Conservation (phyloP, 2,797 vertebrate species). For the Mallotus villosus region DNA sequence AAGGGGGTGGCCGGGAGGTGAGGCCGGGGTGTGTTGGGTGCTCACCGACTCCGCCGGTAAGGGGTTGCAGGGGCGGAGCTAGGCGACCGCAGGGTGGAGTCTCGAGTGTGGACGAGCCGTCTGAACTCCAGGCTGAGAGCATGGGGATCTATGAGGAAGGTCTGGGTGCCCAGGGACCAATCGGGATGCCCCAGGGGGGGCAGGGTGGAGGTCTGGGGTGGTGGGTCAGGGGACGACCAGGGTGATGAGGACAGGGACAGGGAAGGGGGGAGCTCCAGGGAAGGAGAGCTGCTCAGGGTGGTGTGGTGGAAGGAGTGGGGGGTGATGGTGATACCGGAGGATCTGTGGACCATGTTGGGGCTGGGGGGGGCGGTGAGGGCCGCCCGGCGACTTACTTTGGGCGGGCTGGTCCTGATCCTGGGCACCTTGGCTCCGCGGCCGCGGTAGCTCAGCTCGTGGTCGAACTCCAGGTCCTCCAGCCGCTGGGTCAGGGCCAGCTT, state of each 20-base stretch:
- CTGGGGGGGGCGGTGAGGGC: conserved; percentile 73
- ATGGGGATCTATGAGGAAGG: conserved; percentile 49
- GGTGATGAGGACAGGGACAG: conserved; percentile 35
- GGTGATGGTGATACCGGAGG: conserved; percentile 31
- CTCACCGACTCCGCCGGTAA: conserved; percentile 36
- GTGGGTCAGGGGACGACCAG: conserved; percentile 26
- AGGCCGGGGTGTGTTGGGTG: conserved; percentile 20
- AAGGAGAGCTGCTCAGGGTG: conserved; percentile 36
- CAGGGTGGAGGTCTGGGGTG: conserved; percentile 34
- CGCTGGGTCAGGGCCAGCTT: conserved; percentile 96
- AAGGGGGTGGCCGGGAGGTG: conserved; percentile 21
- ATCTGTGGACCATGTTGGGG: conserved; percentile 32
- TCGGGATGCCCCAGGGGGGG: conserved; percentile 36
- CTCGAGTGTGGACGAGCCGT: conserved; percentile 39
- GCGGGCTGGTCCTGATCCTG: conserved; percentile 91
- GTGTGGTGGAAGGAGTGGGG: conserved; percentile 33
- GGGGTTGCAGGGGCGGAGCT: conserved; percentile 53
- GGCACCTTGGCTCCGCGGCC: conserved; percentile 89
- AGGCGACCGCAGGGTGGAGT: conserved; percentile 25
- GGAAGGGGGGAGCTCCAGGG: conserved; percentile 39
- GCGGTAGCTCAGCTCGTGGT: conserved; percentile 91
- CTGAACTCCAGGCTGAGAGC: conserved; percentile 52
- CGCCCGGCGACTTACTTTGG: conserved; percentile 94
- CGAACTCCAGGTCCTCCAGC: conserved; percentile 97
- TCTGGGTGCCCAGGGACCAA: conserved; percentile 39